Conservation (phyloP, 2,797 vertebrate genomes). For the Molossus molossus region DNA sequence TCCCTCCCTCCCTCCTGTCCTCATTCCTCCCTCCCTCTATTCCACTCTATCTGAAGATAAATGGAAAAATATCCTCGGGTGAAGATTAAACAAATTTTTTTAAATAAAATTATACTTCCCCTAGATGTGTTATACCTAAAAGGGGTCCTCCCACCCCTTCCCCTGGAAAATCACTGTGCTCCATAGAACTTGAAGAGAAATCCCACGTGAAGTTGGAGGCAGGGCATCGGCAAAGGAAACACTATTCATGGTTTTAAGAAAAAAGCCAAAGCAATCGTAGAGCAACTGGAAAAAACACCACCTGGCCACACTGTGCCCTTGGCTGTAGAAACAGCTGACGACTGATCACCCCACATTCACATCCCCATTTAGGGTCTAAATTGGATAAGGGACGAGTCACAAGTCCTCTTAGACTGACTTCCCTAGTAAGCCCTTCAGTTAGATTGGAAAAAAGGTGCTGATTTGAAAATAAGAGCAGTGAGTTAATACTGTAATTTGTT, state of each 20-base stretch:
- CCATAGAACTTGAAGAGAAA: background rate
- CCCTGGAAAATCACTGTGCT: background rate
- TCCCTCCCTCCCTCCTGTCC: too few relatives aligned
- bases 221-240: background rate
- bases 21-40: too few relatives aligned
- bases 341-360: background rate
- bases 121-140: background rate
- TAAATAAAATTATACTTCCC: background rate
- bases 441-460: background rate
- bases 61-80: too few relatives aligned
- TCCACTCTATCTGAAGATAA: too few relatives aligned
- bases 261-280: background rate
- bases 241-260: background rate
- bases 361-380: background rate
- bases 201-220: background rate
- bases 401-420: background rate
- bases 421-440: background rate
- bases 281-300: background rate
- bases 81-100: too few relatives aligned
- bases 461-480: slow-evolving; percentile 3
- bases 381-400: background rate
- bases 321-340: background rate
- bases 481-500: background rate
- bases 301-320: background rate
- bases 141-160: background rate